Evolutionary conservation across 2,888 invertebrate species (phyloP), one percentile per base, ranked within the genome.

Genomic region (Spisula solida): DNA sequence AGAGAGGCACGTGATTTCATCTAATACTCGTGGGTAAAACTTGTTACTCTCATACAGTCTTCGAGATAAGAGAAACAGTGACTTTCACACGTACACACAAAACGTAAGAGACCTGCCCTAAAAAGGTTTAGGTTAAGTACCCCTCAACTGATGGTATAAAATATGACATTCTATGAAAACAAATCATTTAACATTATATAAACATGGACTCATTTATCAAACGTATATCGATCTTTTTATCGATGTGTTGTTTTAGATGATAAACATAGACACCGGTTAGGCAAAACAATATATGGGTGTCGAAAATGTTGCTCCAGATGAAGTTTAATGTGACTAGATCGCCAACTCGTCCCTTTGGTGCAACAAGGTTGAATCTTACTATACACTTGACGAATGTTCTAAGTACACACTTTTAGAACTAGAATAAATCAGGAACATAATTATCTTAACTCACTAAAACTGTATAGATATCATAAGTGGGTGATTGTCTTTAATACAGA

Each of bases 1-100:
- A n/a, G n/a, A n/a, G n/a, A n/a, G n/a, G n/a, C n/a, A 66, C 25
- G 60, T 56, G 5, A 66, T 25, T 25, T 66, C 25, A 25, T 6
- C 25, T 66, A 66, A 66, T n/a, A 66, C 60, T 66, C 60, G 60
- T 66, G 60, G 60, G 60, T 66, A 60, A 60, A 51, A n/a, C 60
- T 55, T 14, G 14, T 55, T 60, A 18, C 60, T 66, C 60, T 66
- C 56, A 20, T n/a, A 56, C n/a, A 20, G 56, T 6, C 56, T 1
- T n/a, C 25, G 60, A 66, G 60, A 66, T 66, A 66, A 66, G 60
- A 66, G 12, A 66, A 66, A 25, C 60, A 66, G 25, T 25, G 60
- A 6, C 41, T n/a, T 25, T 66, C 20, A 75, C n/a, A 75, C 18
- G 31, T 18, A 75, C 12, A 31, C 12, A 31, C 18, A 10, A 18